phyloP scores from a whole-genome alignment of 92 coral and sea anemone species.

The Nematostella vectensis region DNA sequence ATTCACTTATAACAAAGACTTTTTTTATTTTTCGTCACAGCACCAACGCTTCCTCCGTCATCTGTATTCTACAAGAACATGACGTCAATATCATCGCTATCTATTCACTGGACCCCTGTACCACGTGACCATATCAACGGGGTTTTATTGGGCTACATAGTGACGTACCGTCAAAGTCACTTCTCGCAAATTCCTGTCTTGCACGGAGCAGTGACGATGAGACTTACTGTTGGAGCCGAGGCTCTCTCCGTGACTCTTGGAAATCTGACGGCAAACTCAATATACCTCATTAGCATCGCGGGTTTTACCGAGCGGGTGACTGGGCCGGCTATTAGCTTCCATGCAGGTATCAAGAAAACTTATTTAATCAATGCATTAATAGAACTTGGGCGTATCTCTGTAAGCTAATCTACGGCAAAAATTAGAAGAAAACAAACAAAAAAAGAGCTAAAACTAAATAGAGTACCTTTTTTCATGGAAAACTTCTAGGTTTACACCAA shows the following conservation, averaged over 20 bases:
- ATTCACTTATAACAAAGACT: too few species aligned
- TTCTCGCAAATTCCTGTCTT: constrained; percentile 18
- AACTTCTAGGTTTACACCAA: too few species aligned
- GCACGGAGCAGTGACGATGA: neutral
- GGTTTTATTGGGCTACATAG: constrained; percentile 28
- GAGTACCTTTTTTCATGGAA: too few species aligned
- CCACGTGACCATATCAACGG: constrained; percentile 41
- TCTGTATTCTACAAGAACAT: constrained; percentile 22
- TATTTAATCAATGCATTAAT: too few species aligned
- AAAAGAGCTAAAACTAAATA: too few species aligned
- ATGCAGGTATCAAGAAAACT: neutral
- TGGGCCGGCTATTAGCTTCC: neutral
- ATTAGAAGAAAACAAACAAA: too few species aligned
- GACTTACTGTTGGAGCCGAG: neutral
- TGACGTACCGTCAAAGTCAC: constrained; percentile 16
- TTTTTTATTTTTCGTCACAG: constrained; percentile 15
- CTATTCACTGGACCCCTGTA: constrained; percentile 41
- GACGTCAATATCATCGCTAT: constrained; percentile 34
- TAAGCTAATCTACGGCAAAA: too few species aligned
- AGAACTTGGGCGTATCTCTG: too few species aligned
- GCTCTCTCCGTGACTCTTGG: neutral
- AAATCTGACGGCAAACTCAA: constrained; percentile 16
- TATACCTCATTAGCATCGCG: constrained; percentile 17
- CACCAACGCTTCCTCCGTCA: constrained; percentile 38
- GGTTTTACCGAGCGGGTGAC: constrained; percentile 11